Evolutionary conservation across 2,797 vertebrate genomes (phyloP), one percentile per base, ranked within the genome.

Genomic region (Catamblyrhynchus diadema): DNA sequence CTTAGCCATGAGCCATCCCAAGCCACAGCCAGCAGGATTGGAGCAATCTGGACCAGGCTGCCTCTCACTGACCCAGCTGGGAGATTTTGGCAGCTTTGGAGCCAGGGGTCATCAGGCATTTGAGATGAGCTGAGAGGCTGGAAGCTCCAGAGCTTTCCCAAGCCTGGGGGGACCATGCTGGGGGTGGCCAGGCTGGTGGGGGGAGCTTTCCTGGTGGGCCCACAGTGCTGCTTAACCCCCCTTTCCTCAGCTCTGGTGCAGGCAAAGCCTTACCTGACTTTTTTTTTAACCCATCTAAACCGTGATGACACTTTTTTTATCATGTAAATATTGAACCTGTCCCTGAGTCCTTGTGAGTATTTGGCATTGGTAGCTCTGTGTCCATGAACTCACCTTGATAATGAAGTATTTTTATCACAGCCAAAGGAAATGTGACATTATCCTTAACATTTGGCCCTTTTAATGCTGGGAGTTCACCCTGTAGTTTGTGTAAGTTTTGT

Each of bases 21-120:
- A 56, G 59, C 48, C 32, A 4, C 37, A 17, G 93, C 57, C 15
- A 1, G 32, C 0, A 0, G 1, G 22, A 25, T 7, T 33, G 16
- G 42, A 60, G 75, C 75, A 41, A 14, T 15, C 28, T 39, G 59
- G 14, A 18, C 66, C 59, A 20, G n/a, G 23, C 86, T 85, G 67
- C 56, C 32, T 54, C 54, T 27, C 11, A 1, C 33, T 10, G 35
- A 67, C 33, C 66, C 7, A 1, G n/a, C 45, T 20, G 78, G 57
- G 57, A 50, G 65, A 6, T 47, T 64, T 28, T 50, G 74, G 42
- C 41, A 56, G 61, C 25, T 48, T 71, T 56, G 19, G 73, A 48
- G 71, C 45, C 25, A 3, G 62, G 2, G 6, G 3, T 53, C 9
- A 1, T 18, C 8, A 1, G 33, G 9, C 19, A 39, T 78, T 62